Base-by-base conservation (phyloP, 2,888 invertebrate genomes). In the Hypolimnas misippus region DNA sequence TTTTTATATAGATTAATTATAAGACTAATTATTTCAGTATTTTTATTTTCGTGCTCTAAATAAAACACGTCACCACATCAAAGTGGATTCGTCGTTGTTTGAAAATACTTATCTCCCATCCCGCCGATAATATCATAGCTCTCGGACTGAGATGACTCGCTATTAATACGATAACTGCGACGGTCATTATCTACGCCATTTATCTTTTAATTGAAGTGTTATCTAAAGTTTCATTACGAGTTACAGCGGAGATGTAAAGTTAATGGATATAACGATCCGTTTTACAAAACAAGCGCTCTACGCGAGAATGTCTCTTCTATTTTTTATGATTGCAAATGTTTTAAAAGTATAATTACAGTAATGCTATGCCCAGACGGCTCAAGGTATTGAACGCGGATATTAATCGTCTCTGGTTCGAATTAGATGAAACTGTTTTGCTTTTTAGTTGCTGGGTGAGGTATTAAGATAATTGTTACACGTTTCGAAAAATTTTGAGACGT, bases 171-270 rank as follows among this genome's bases (percentile, higher is more conserved):
- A 53, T 59, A 59, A 63, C 55, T 51, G 64, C 55, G 29, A 50
- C 16, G 50, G 35, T 55, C 52, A 49, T 57, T 66, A 58, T 63
- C 63, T 49, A 53, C 71, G 71, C 67, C 75, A 77, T 72, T 82
- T 79, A 79, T 78, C 76, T 77, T 80, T 77, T 82, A 82, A 82
- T 81, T 82, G 77, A 61, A 59, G 53, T 58, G 44, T 65, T 66
- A 67, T 66, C 62, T 58, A 25, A 25, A 29, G 51, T 42, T 42
- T 63, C 38, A 50, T 54, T 63, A 53, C 38, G 25, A 42, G 49
- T 10, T 33, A 21, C 51, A 31, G 31, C 19, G n/a, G 46, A 17
- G 58, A 19, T 21, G 52, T 44, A n/a, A 44, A 42, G 19, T 21
- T 53, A 52, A 46, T 35, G 52, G 52, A 44, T 21, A 17, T 44